Evolutionary conservation across 2,113 vertebrate genomes (phyloP).

Genomic region (Macquaria australasica): DNA sequence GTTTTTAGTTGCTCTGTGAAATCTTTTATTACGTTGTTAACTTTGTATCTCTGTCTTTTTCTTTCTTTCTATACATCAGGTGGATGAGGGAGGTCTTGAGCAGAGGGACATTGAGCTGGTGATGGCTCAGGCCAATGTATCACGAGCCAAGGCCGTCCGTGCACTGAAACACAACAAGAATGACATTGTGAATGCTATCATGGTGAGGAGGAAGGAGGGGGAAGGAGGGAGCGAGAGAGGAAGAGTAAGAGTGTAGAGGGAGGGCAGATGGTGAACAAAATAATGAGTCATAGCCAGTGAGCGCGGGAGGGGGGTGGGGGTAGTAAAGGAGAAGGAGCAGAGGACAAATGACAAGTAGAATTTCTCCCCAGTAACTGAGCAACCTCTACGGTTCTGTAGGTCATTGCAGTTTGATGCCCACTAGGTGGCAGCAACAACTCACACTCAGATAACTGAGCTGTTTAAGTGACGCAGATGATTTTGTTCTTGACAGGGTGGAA

Average conservation of each 20-base stretch:
- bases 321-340: slow-evolving; percentile 33
- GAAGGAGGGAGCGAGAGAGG: neutral
- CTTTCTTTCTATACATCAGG: slow-evolving; percentile 74
- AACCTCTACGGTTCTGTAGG: slow-evolving; percentile 28
- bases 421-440: slow-evolving; percentile 62
- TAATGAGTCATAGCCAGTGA: slow-evolving; percentile 68
- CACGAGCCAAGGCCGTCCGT: slow-evolving; percentile 92
- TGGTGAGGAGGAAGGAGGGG: slow-evolving; percentile 86
- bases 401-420: slow-evolving; percentile 30
- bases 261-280: slow-evolving; percentile 64
- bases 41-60: neutral
- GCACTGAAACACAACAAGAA: slow-evolving; percentile 98
- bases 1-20: neutral
- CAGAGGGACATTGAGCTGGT: slow-evolving; percentile 96
- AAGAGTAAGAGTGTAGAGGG: slow-evolving; percentile 24
- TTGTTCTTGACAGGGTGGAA: neutral
- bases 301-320: neutral
- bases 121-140: slow-evolving; percentile 98
- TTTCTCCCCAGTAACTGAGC: slow-evolving; percentile 55
- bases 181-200: slow-evolving; percentile 98
- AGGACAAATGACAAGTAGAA: slow-evolving; percentile 54
- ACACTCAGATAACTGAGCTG: slow-evolving; percentile 2
- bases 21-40: neutral
- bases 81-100: slow-evolving; percentile 94
- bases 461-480: slow-evolving; percentile 26